These are phyloP conservation scores for Acanthopleura granulata DNA, from an alignment of 2,888 invertebrate genomes.

Conservation along the genomic window DNA sequence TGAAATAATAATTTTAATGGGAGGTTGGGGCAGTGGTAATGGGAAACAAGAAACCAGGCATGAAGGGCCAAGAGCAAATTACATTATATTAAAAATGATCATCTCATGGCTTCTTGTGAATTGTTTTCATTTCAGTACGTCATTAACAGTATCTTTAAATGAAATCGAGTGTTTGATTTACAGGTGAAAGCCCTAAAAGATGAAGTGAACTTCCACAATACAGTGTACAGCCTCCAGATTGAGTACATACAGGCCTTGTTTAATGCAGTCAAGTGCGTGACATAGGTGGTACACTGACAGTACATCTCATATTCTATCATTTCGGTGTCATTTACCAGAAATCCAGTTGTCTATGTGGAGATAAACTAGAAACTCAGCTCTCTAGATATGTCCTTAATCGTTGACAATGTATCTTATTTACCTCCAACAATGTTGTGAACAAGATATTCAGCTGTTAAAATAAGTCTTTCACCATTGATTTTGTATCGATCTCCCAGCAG, in stretches of 20 bases:
- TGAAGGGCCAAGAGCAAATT: too few species aligned
- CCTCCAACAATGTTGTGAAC: background rate
- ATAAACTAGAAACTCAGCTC: too few species aligned
- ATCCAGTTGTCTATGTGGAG: too few species aligned
- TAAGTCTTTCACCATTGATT: background rate
- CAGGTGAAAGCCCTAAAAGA: slow-evolving; percentile 45
- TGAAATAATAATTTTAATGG: too few species aligned
- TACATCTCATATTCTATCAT: too few species aligned
- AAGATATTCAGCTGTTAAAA: background rate
- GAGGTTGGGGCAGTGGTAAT: too few species aligned
- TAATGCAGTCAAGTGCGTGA: slow-evolving; percentile 49
- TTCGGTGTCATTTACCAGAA: too few species aligned
- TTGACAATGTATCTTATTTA: too few species aligned
- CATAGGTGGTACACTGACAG: background rate
- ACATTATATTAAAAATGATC: too few species aligned
- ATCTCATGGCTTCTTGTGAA: background rate
- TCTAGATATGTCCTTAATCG: too few species aligned
- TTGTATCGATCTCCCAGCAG: too few species aligned
- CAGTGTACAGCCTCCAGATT: slow-evolving; percentile 55
- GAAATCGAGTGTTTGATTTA: slow-evolving; percentile 3
- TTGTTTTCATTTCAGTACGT: background rate
- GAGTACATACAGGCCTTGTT: slow-evolving; percentile 54
- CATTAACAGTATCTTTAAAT: background rate
- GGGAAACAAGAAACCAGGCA: too few species aligned
- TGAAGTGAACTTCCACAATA: slow-evolving; percentile 58